Evolutionary conservation across 2,797 vertebrate species (phyloP), one percentile per base, ranked within the genome.

Genomic region (Amphiprion clarkii): DNA sequence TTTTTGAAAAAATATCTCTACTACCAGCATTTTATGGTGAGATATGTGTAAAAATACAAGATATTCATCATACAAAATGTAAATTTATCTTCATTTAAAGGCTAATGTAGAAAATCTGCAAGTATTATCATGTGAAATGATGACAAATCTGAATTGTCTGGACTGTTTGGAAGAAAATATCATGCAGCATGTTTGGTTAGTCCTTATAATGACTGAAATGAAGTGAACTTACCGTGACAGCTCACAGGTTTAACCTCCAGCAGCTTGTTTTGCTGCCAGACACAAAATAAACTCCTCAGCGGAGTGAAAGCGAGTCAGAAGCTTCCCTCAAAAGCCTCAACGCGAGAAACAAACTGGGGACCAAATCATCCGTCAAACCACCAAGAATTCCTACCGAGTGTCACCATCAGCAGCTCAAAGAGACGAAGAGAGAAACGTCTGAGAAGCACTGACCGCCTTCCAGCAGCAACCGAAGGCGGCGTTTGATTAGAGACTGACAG

Each of bases 401-500:
- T 36, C 48, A 59, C 42, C 29, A 40, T 23, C n/a, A 53, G 52
- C 36, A 55, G 52, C 64, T 29, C n/a, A 1, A 55, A 67, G 27
- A 21, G 52, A 66, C 66, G 42, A 52, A 70, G 52, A 36, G 21
- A 23, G 59, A 53, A 60, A 27, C 11, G 23, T 49, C 56, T 42
- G 57, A 14, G 60, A 61, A 42, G 29, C 42, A 7, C 17, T 40
- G 56, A 25, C 19, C 3, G 33, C 46, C 19, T 60, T 8, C 19
- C 21, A 52, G 12, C 27, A 39, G 14, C 56, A 51, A 12, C 49
- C 55, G 29, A 4, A 60, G 48, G 44, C 19, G 3, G 17, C 21
- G 56, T 70, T 60, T 59, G 64, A 67, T 67, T 67, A 44, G 56
- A 39, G 67, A 52, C 57, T 42, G 67, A 59, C 48, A 61, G 61